Conservation (phyloP, 2,797 vertebrate species). For the Melanotaenia pygmaea region DNA sequence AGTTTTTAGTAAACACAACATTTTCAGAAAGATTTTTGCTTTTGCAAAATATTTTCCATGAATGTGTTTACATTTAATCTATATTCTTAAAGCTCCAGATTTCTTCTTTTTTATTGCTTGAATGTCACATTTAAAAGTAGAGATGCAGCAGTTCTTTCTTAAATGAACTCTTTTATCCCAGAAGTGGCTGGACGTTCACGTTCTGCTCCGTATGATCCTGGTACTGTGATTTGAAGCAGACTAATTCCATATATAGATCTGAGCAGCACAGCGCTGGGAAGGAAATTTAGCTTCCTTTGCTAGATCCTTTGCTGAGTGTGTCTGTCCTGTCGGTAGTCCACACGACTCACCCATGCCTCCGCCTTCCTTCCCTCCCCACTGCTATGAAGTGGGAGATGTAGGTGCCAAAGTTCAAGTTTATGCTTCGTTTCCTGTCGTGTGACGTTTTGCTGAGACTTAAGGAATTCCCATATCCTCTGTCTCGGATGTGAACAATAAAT, state of each 20-base stretch:
- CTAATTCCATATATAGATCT: conserved; percentile 70
- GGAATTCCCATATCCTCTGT: conserved; percentile 66
- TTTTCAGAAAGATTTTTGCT: conserved; percentile 9
- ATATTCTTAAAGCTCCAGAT: conserved; percentile 41
- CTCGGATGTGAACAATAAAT: conserved; percentile 7
- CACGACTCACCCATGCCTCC: conserved; percentile 40
- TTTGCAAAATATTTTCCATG: background rate
- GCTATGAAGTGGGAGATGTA: conserved; percentile 30
- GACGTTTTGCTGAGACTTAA: conserved; percentile 40
- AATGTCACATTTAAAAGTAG: conserved; percentile 39
- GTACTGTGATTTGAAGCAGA: conserved; percentile 34
- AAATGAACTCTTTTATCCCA: conserved; percentile 38
- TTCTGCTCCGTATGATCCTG: conserved; percentile 23
- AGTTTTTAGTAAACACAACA: conserved; percentile 2
- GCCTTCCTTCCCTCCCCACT: conserved; percentile 64
- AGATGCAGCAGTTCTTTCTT: conserved; percentile 30
- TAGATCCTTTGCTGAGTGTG: conserved; percentile 55
- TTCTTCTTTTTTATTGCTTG: conserved; percentile 47
- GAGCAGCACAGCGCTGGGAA: conserved; percentile 53
- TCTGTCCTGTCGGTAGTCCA: conserved; percentile 61
- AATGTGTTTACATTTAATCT: background rate
- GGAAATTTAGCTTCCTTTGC: conserved; percentile 76
- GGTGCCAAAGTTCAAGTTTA: conserved; percentile 58
- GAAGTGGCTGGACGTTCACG: conserved; percentile 31
- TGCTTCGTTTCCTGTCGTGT: conserved; percentile 73